phyloP scores from a whole-genome alignment of 2,888 invertebrate species.

The Acleris holmiana region DNA sequence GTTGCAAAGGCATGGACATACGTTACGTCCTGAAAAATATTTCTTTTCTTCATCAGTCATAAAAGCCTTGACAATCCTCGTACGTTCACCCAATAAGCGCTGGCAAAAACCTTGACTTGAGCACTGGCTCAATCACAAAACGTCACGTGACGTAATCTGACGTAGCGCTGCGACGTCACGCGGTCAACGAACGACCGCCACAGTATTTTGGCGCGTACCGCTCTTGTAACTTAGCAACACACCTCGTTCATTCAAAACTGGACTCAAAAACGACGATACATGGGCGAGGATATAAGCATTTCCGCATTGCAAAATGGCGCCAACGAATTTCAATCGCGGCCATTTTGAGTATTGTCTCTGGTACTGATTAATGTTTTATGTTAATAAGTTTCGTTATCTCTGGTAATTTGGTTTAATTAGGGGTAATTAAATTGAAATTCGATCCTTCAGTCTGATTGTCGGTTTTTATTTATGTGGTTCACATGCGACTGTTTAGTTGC shows the following conservation, averaged over 20 bases:
- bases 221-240: not conserved
- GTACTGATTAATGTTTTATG: slow-evolving; percentile 32
- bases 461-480: slow-evolving; percentile 11
- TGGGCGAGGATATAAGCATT: not conserved
- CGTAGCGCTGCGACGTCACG: slow-evolving; percentile 61
- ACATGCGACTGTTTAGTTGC: not conserved
- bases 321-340: slow-evolving; percentile 25
- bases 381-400: slow-evolving; percentile 29
- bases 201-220: slow-evolving; percentile 70
- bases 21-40: too few relatives aligned
- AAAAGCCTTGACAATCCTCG: not conserved
- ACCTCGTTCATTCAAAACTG: not conserved
- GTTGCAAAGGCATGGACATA: too few relatives aligned
- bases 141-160: slow-evolving; percentile 63
- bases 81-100: not conserved
- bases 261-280: not conserved
- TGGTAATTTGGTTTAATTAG: slow-evolving; percentile 32
- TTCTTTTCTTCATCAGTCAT: not conserved
- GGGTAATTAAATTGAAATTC: slow-evolving; percentile 22
- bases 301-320: slow-evolving; percentile 26
- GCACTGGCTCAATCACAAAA: slow-evolving; percentile 52
- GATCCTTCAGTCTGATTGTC: slow-evolving; percentile 4
- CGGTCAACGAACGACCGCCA: slow-evolving; percentile 79
- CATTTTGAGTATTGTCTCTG: slow-evolving; percentile 28
- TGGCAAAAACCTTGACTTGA: slow-evolving; percentile 63